Evolutionary conservation across 2,113 vertebrate genomes (phyloP).

Genomic region (Charadrius vociferus): DNA sequence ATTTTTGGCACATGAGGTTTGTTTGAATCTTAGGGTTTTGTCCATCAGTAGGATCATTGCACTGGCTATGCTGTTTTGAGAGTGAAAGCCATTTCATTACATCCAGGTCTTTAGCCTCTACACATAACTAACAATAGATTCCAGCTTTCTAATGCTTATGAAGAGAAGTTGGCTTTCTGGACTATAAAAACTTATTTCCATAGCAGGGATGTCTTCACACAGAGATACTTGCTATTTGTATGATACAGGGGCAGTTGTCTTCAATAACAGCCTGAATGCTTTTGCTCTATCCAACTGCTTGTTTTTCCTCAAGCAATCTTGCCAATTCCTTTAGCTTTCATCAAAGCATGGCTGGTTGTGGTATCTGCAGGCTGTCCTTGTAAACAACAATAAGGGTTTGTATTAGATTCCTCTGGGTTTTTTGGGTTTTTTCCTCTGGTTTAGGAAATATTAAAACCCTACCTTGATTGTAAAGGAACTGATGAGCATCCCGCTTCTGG

Average conservation of each 20-base stretch:
- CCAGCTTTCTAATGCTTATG: background rate
- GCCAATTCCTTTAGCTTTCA: background rate
- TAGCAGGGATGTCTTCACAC: background rate
- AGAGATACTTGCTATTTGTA: background rate
- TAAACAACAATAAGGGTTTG: background rate
- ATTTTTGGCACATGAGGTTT: background rate
- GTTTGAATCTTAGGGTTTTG: background rate
- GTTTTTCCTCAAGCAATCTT: background rate
- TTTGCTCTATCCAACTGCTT: background rate
- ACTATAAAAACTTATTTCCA: background rate
- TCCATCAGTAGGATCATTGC: background rate
- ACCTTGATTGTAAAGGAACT: background rate
- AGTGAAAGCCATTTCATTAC: background rate
- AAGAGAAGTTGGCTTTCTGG: background rate
- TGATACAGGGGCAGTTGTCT: background rate
- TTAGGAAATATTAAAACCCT: background rate
- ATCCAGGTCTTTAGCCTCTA: background rate
- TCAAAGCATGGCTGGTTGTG: background rate
- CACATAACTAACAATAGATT: background rate
- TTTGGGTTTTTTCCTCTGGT: background rate
- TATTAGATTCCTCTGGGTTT: background rate
- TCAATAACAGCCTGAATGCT: background rate
- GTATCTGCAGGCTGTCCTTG: background rate
- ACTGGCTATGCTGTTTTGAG: background rate
- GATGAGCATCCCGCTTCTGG: background rate